Evolutionary conservation across 2,113 vertebrate species (phyloP).

Genomic region (Pyrgilauda ruficollis): DNA sequence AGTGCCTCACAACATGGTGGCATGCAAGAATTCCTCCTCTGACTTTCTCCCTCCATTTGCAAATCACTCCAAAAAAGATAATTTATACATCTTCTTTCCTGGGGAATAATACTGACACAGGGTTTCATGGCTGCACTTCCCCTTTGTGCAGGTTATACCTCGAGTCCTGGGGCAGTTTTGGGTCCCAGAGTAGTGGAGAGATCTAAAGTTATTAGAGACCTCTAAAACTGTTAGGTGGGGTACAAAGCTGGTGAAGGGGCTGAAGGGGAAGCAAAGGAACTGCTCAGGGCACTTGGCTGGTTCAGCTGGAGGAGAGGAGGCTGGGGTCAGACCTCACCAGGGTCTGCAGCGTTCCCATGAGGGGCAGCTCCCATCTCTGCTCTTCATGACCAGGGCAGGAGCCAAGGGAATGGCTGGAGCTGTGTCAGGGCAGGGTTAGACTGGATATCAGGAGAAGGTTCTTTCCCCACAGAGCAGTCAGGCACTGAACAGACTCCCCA

Average conservation of each 20-base stretch:
- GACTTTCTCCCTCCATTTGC: not conserved
- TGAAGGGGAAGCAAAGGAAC: not conserved
- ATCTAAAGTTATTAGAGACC: not conserved
- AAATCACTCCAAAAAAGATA: not conserved
- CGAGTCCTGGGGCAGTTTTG: not conserved
- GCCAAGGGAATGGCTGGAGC: not conserved
- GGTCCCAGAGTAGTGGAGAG: not conserved
- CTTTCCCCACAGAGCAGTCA: fast-evolving
- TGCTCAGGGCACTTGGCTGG: not conserved
- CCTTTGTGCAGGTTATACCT: not conserved
- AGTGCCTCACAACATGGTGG: not conserved
- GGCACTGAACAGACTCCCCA: fast-evolving
- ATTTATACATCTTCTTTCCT: not conserved
- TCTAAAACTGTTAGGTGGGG: not conserved
- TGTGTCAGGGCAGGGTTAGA: fast-evolving
- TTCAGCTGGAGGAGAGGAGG: not conserved
- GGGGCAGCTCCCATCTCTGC: not conserved
- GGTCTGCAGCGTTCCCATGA: not conserved
- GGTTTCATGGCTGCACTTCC: not conserved
- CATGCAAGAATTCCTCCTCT: not conserved
- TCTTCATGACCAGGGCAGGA: not conserved
- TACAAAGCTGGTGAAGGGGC: not conserved
- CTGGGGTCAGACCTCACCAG: not conserved
- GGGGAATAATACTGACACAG: not conserved
- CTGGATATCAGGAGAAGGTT: not conserved